Evolutionary conservation across 2,888 invertebrate species (phyloP), one percentile per base, ranked within the genome.

Genomic region (Pilophorus perplexus): DNA sequence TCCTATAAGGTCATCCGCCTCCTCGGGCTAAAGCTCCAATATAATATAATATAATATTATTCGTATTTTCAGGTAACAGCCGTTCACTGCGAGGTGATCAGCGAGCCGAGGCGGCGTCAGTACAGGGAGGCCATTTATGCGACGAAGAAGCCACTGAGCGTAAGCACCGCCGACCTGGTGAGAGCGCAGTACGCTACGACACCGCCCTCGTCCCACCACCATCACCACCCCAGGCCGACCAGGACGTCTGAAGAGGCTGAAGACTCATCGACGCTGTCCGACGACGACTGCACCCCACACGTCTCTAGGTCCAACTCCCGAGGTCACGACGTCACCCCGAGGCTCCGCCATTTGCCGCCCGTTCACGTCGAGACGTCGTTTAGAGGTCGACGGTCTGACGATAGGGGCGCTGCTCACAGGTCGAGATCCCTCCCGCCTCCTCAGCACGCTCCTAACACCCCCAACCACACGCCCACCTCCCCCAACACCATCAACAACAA

Each of bases 311-410:
- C 78, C 38, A 79, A 78, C 71, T 78, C 78, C 10, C 73, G 78
- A n/a, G 77, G 80, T 3, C 79, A 80, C 65, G 78, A 78, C 64
- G 76, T 77, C 33, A 71, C 71, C 22, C 69, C 71, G 0, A 10
- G 77, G 75, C 76, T 75, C 75, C 2, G 82, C 81, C 71, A 80
- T 82, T 74, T 84, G 83, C 2, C 85, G 83, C 10, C 84, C 83
- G 1, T 79, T 83, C 28, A 84, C 84, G 1, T 84, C 83, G 76
- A 84, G 85, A 73, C 79, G 84, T 71, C 85, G 84, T 14, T 38
- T 8, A 12, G 75, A 74, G 38, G 71, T 75, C 60, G 71, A 73
- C 64, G 72, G 73, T 64, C 72, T 73, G 20, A 72, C 74, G 67
- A 75, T 73, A 18, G 68, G 72, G 66, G 72, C 72, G 44, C 71